Conservation (phyloP, 2,888 invertebrate species). For the Pterostichus niger region DNA sequence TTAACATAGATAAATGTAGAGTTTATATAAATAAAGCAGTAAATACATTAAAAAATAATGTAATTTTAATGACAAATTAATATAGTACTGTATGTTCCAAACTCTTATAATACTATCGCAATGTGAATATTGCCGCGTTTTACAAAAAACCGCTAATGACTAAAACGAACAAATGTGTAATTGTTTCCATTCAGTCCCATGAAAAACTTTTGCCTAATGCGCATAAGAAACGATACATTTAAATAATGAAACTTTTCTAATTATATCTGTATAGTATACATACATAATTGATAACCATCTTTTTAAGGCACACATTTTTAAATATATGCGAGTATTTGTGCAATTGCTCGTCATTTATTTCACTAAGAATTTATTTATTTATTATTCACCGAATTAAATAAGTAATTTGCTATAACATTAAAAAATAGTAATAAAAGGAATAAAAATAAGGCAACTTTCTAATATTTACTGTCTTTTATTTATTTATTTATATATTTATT, state of each 20-base stretch:
- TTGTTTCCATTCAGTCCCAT: conserved; percentile 27
- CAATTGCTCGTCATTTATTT: no score
- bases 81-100: no score
- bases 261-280: conserved; percentile 17
- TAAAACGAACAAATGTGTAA: conserved; percentile 39
- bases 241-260: conserved; percentile 34
- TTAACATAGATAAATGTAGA: not conserved
- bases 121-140: conserved; percentile 28
- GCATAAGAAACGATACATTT: conserved; percentile 36
- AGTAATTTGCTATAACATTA: no score
- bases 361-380: no score
- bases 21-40: not conserved
- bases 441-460: no score
- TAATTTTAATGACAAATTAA: no score
- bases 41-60: no score
- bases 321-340: no score
- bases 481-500: no score
- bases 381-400: no score
- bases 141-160: conserved; percentile 36
- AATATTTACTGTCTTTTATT: no score
- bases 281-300: conserved; percentile 14
- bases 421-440: no score
- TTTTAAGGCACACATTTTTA: not conserved
- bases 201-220: conserved; percentile 6
- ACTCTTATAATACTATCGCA: conserved; percentile 11